Conservation (phyloP, 2,113 vertebrate genomes). For the Corythoichthys intestinalis region DNA sequence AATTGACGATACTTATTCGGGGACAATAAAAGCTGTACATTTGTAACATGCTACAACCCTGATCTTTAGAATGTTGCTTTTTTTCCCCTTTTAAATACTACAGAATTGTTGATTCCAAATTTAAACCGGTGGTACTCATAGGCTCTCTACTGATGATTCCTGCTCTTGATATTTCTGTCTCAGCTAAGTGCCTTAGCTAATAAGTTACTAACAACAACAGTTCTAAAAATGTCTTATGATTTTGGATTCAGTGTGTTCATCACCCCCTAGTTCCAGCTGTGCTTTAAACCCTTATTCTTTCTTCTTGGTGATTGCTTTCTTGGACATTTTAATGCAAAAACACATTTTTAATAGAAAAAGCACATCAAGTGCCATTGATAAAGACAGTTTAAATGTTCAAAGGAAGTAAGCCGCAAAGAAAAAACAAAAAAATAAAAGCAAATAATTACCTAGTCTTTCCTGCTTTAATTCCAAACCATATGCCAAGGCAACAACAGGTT, state of each 20-base stretch:
- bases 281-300: constrained; percentile 66
- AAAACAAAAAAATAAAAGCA: no score
- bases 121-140: neutral
- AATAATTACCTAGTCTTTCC: no score
- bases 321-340: constrained; percentile 12
- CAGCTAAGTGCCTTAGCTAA: neutral
- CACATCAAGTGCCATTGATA: no score
- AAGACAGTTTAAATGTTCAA: no score
- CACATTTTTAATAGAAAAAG: no score
- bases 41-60: neutral
- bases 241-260: neutral
- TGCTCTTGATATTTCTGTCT: neutral
- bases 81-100: neutral
- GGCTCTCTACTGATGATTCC: neutral
- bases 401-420: no score
- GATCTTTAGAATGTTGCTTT: neutral
- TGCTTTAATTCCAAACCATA: no score
- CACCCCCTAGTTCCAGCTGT: constrained; percentile 31
- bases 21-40: neutral
- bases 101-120: neutral
- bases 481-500: no score
- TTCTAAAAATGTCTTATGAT: neutral
- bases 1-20: neutral
- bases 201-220: neutral
- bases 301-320: constrained; percentile 34